phyloP scores from a whole-genome alignment of 1,140 invertebrate species.

The Cephus cinctus region DNA sequence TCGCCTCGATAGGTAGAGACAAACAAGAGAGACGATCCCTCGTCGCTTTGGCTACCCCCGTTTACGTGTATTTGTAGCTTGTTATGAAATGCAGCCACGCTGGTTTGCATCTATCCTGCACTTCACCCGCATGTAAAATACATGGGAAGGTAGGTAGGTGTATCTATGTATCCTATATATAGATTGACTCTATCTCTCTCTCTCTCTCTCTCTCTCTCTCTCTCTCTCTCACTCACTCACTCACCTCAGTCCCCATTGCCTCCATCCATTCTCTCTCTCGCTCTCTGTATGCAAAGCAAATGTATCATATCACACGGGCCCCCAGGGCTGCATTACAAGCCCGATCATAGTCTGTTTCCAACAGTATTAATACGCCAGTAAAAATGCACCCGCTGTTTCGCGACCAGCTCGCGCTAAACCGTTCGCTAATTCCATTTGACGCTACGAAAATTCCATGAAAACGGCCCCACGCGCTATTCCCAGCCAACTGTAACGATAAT shows the following conservation, averaged over 20 bases:
- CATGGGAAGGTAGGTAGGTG: no score
- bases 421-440: conserved; percentile 42
- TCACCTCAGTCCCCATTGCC: conserved; percentile 5
- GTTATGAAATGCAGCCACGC: conserved; percentile 35
- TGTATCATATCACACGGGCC: conserved; percentile 46
- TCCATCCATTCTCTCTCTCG: conserved; percentile 15
- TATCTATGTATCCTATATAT: not conserved
- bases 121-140: no score
- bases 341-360: conserved; percentile 45
- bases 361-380: conserved; percentile 40
- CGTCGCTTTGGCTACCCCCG: conserved; percentile 12
- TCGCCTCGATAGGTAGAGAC: conserved; percentile 30
- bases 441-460: conserved; percentile 7
- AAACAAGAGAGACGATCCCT: conserved; percentile 29
- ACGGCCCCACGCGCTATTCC: no score
- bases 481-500: no score
- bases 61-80: conserved; percentile 31
- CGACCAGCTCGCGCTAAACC: conserved; percentile 31
- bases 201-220: conserved; percentile 12
- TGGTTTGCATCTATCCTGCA: conserved; percentile 5
- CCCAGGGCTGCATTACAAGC: conserved; percentile 48
- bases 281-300: conserved; percentile 42
- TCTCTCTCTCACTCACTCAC: not conserved
- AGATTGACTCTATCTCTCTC: conserved; percentile 8
- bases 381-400: conserved; percentile 40